Base-by-base conservation (phyloP, 2,888 invertebrate genomes). In the Coremacera marginata region DNA sequence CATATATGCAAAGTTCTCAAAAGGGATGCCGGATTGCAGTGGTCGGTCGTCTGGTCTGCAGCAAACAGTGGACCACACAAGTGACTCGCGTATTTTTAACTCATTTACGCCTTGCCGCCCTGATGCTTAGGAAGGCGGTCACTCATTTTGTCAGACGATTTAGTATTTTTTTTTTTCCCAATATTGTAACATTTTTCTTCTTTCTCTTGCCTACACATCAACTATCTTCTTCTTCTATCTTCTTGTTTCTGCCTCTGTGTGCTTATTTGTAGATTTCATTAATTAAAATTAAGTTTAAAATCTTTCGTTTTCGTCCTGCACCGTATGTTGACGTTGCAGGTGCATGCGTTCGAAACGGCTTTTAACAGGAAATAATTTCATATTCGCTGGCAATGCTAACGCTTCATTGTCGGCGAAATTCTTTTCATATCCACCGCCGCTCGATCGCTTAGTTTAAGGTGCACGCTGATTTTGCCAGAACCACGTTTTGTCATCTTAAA, bases 291-390 rank as follows among this genome's bases (percentile, higher is more conserved):
- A 84, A 85, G 83, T 82, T 83, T 82, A 82, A 84, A 85, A 84
- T 84, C 82, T 76, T 77, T 81, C 37, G 19, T n/a, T 22, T 27
- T 37, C 60, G 57, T 34, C 57, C 37, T n/a, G 27, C 31, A 4
- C 52, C 16, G 8, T 55, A 2, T 25, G 9, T 51, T 11, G 25
- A 2, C 16, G 68, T 73, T 67, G 71, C 76, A 75, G 62, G 75
- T 51, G 62, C 62, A 52, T 65, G 37, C 49, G 31, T 52, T 19
- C 52, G 34, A 44, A 57, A 70, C 78, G 82, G 82, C 84, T 83
- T 84, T 85, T 85, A 86, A 83, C 85, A 86, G 85, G 86, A 85
- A 85, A 85, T 83, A 85, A 85, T 86, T 85, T 86, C 85, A 84
- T 86, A 84, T 86, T 84, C 85, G 49, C 71, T 63, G 52, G 57